Base-by-base conservation (phyloP, 2,888 invertebrate species). In the Pachliopta kotzebuea region DNA sequence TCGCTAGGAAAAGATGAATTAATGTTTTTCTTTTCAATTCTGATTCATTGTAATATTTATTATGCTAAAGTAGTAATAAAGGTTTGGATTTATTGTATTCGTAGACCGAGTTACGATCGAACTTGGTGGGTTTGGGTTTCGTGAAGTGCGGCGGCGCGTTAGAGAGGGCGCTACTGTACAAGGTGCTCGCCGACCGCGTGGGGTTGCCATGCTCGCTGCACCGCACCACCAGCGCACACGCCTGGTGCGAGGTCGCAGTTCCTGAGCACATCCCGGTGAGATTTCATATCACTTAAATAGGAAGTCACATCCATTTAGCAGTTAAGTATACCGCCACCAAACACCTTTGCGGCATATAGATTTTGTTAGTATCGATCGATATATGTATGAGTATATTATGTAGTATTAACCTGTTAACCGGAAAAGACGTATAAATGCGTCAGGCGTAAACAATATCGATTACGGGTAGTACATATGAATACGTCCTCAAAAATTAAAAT, bases 201-300 rank as follows among this genome's bases (percentile, higher is more conserved):
- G 93, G 93, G 0, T 69, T 95, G 66, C 95, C 95, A 0, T 93
- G 93, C 61, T 89, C 94, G 0, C 72, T 95, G 65, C 88, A 90
- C 65, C 90, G 95, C 2, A 85, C 92, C 1, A 76, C 88, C n/a
- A 88, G 93, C 62, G 93, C 93, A 0, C 87, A 90, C 68, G 90
- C 93, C 0, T 95, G 94, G 94, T 93, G 94, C 70, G 95, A 95
- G 76, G 79, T 95, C 24, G 93, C 94, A 0, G 78, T 95, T 65
- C 93, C 94, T 0, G 83, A 90, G 42, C 66, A 83, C 0, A 78
- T 80, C 18, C 74, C 75, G 71, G 90, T 88, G 23, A 49, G 49
- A 7, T 49, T 49, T 49, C 49, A 3, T 49, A 7, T 49, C 49
- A 4, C 8, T 49, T 20, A 20, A 49, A 49, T 49, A 14, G 7